Percentiles rank a stretch among this genome's conserved stretches.
These are phyloP conservation scores for Melopsittacus undulatus DNA, from an alignment of 2,797 vertebrate genomes.

Conservation along the genomic window DNA sequence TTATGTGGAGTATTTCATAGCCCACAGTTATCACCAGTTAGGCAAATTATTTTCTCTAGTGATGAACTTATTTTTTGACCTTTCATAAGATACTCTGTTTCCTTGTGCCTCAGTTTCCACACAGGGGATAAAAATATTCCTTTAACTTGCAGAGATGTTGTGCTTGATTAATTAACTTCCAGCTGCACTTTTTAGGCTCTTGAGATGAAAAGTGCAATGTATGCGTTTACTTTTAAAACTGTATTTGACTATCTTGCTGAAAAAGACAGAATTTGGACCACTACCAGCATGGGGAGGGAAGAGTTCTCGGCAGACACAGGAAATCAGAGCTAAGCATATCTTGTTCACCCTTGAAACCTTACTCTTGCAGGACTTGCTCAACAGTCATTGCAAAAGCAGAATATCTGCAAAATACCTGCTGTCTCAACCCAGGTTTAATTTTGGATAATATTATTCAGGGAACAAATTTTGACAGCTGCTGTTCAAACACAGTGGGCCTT, in stretches of 20 bases:
- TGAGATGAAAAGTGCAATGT: slow-evolving; percentile 9
- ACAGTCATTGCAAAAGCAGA: background rate
- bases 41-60: background rate
- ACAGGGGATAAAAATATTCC: background rate
- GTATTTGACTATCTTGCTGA: background rate
- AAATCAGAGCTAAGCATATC: background rate
- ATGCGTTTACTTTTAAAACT: slow-evolving; percentile 15
- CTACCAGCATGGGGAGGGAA: background rate
- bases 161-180: background rate
- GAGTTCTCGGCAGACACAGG: background rate
- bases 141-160: background rate
- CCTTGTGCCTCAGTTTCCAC: background rate
- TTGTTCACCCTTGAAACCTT: background rate
- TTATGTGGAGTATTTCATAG: background rate
- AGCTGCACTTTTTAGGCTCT: background rate
- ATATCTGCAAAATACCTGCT: background rate
- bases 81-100: background rate
- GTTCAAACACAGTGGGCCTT: slow-evolving; percentile 26
- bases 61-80: background rate
- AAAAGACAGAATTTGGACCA: background rate
- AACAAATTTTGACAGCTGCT: slow-evolving; percentile 50
- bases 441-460: slow-evolving; percentile 30
- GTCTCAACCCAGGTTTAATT: background rate
- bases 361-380: background rate
- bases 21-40: background rate